These are phyloP conservation scores for Xestobium rufovillosum DNA, from an alignment of 2,888 invertebrate species.

Conservation along the genomic window DNA sequence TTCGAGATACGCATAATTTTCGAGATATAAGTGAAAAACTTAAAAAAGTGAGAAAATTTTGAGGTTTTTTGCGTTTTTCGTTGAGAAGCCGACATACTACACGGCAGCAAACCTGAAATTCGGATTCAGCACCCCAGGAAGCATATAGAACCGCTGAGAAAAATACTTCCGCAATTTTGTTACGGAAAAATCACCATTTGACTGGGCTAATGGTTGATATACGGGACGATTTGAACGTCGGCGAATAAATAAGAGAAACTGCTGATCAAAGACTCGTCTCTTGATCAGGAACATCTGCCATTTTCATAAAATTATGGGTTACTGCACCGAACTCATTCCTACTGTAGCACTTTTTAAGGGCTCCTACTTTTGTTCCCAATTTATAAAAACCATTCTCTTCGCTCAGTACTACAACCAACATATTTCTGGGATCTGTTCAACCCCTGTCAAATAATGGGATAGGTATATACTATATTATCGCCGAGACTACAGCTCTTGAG, in stretches of 20 bases:
- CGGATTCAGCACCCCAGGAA: too few species aligned
- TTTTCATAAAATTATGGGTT: background rate
- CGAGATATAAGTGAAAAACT: too few species aligned
- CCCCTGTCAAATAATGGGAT: background rate
- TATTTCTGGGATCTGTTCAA: slow-evolving; percentile 1
- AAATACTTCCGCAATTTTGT: too few species aligned
- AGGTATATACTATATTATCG: background rate
- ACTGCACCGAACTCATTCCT: background rate
- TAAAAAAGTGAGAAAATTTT: too few species aligned
- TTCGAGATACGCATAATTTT: too few species aligned
- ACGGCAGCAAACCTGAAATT: too few species aligned
- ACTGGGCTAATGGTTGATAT: too few species aligned
- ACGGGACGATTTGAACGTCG: too few species aligned
- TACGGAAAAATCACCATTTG: too few species aligned
- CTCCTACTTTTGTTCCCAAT: slow-evolving; percentile 1
- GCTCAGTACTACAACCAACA: background rate
- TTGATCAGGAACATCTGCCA: background rate
- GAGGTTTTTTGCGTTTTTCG: too few species aligned
- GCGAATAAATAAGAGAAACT: background rate
- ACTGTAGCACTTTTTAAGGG: background rate
- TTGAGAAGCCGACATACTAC: too few species aligned
- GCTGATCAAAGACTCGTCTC: slow-evolving; percentile 1
- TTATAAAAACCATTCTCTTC: slow-evolving; percentile 1
- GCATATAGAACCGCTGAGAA: too few species aligned
- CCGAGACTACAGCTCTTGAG: background rate